Percentiles rank a stretch among this genome's conserved stretches.
Conservation (phyloP, 2,888 invertebrate genomes). For the Aphidoletes aphidimyza region DNA sequence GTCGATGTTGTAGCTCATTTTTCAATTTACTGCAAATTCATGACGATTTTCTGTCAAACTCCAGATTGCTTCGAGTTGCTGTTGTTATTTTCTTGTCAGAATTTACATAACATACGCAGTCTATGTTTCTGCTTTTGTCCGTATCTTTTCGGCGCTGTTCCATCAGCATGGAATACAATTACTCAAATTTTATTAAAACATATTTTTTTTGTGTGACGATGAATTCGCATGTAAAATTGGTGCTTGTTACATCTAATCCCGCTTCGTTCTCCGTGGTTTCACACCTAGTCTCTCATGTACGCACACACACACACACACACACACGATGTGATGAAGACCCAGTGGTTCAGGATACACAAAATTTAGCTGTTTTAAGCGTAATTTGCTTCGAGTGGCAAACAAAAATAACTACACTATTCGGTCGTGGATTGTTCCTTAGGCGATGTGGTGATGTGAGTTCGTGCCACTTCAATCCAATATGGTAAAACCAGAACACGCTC, state of each 20-base stretch:
- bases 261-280: too few relatives aligned
- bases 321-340: too few relatives aligned
- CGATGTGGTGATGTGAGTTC: neutral
- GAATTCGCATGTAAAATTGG: neutral
- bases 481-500: neutral
- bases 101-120: neutral
- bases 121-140: too few relatives aligned
- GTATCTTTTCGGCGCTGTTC: too few relatives aligned
- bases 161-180: neutral
- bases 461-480: neutral
- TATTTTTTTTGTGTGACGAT: neutral
- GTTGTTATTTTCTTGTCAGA: neutral
- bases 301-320: too few relatives aligned
- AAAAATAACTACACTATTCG: neutral
- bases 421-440: neutral
- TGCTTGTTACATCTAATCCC: neutral
- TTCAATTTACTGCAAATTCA: slow-evolving; percentile 31
- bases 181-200: slow-evolving; percentile 5
- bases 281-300: too few relatives aligned
- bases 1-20: neutral
- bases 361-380: neutral
- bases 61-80: neutral
- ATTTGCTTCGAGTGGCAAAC: neutral
- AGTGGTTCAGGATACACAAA: too few relatives aligned
- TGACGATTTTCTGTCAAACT: neutral